Conservation (phyloP, 2,797 vertebrate genomes). For the Onychomys arenicola region DNA sequence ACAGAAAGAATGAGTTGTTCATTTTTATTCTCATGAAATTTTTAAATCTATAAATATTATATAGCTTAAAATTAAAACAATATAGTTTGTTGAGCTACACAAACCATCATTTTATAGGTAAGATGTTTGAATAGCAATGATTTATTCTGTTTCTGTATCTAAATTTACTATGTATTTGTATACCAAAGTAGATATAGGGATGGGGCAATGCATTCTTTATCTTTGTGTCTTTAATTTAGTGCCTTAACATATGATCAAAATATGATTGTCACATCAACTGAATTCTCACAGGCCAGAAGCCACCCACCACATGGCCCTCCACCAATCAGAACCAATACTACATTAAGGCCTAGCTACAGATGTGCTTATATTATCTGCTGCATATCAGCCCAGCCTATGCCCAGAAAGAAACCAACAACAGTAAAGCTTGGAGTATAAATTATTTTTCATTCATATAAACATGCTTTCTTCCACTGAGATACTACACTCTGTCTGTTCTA, state of each 20-base stretch:
- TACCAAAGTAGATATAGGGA: not conserved
- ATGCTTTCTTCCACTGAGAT: not conserved
- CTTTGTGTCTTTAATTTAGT: constrained; percentile 45
- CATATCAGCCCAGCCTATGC: not conserved
- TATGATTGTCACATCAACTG: constrained; percentile 22
- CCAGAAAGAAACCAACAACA: not conserved
- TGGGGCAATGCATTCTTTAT: not conserved
- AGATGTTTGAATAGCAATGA: constrained; percentile 42
- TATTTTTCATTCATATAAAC: not conserved
- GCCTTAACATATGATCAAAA: constrained; percentile 14
- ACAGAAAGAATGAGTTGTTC: constrained; percentile 22
- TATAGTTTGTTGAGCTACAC: not conserved
- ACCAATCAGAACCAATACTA: constrained; percentile 31
- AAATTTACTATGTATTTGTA: constrained; percentile 10
- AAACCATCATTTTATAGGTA: constrained; percentile 35
- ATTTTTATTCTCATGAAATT: constrained; percentile 20
- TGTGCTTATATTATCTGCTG: not conserved
- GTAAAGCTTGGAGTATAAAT: not conserved
- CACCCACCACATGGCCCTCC: not conserved
- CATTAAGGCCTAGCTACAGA: not conserved
- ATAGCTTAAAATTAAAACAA: not conserved
- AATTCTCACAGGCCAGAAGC: not conserved
- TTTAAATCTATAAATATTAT: constrained; percentile 22
- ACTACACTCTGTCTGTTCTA: not conserved
- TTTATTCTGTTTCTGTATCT: not conserved